Conservation (phyloP, 2,797 vertebrate genomes). For the Enteromius paludinosus region DNA sequence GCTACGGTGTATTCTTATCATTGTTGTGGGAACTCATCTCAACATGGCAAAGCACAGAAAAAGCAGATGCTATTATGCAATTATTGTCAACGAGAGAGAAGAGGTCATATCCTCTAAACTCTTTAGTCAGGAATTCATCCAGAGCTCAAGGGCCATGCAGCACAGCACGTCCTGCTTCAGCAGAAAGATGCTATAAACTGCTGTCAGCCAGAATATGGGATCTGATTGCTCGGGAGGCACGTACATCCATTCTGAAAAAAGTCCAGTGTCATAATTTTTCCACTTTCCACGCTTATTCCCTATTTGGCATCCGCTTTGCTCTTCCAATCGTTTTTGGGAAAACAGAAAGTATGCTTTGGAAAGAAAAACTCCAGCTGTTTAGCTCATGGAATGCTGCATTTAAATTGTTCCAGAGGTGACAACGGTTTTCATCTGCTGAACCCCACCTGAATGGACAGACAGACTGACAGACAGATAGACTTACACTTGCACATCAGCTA, state of each 20-base stretch:
- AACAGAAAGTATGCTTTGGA: conserved; percentile 6
- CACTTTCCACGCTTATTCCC: neutral
- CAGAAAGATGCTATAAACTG: conserved; percentile 41
- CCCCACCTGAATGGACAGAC: neutral
- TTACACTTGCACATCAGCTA: no score
- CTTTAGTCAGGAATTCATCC: conserved; percentile 56
- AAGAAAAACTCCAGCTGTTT: conserved; percentile 9
- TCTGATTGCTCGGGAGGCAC: conserved; percentile 16
- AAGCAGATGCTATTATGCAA: conserved; percentile 47
- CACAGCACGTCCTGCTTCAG: conserved; percentile 38
- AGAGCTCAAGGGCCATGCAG: conserved; percentile 20
- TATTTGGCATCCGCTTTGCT: neutral
- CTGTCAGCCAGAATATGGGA: conserved; percentile 26
- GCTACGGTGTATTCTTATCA: neutral
- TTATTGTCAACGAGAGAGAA: conserved; percentile 47
- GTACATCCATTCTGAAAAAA: neutral
- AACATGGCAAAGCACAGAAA: conserved; percentile 21
- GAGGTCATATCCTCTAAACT: conserved; percentile 47
- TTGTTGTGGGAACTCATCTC: conserved; percentile 8
- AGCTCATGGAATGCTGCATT: neutral
- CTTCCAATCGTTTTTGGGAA: conserved; percentile 10
- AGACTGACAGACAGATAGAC: neutral
- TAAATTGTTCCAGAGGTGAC: neutral
- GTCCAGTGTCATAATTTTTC: neutral
- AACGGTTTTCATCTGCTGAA: neutral